Evolutionary conservation across 2,113 vertebrate species (phyloP).

Genomic region (Cromileptes altivelis): DNA sequence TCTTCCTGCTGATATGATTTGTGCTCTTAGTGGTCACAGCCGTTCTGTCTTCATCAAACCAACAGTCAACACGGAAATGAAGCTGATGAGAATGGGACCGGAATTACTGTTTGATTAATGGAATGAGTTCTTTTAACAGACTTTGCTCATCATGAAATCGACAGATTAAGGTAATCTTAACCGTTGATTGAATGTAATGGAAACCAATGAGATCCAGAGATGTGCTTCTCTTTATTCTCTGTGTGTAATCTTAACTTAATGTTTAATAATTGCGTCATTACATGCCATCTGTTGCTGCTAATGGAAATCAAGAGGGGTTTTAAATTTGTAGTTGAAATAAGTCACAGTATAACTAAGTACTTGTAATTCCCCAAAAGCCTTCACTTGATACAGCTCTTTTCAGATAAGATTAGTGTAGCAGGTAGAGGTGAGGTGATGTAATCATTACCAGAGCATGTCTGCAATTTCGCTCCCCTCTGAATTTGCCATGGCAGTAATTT

Average conservation of each 20-base stretch:
- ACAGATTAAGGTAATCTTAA: slow-evolving; percentile 54
- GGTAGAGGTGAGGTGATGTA: slow-evolving; percentile 43
- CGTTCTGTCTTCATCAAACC: slow-evolving; percentile 22
- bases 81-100: slow-evolving; percentile 23
- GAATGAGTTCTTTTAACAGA: slow-evolving; percentile 44
- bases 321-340: slow-evolving; percentile 10
- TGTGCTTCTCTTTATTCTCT: slow-evolving; percentile 52
- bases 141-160: slow-evolving; percentile 41
- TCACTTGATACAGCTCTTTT: slow-evolving; percentile 18
- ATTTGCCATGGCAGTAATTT: slow-evolving; percentile 3
- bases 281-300: slow-evolving; percentile 60
- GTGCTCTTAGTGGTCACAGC: background rate
- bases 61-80: slow-evolving; percentile 14
- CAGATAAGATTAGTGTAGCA: slow-evolving; percentile 13
- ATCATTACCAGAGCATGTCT: slow-evolving; percentile 33
- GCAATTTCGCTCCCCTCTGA: slow-evolving; percentile 11
- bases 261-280: slow-evolving; percentile 61
- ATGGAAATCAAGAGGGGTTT: slow-evolving; percentile 44
- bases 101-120: slow-evolving; percentile 51
- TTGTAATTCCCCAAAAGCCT: slow-evolving; percentile 31
- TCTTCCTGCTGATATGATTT: slow-evolving; percentile 1
- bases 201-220: slow-evolving; percentile 59
- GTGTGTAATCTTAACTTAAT: slow-evolving; percentile 49
- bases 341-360: slow-evolving; percentile 21
- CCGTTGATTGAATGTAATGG: slow-evolving; percentile 54